These are phyloP conservation scores for Phyllotis vaccarum DNA, from an alignment of 2,797 vertebrate species.

Conservation along the genomic window DNA sequence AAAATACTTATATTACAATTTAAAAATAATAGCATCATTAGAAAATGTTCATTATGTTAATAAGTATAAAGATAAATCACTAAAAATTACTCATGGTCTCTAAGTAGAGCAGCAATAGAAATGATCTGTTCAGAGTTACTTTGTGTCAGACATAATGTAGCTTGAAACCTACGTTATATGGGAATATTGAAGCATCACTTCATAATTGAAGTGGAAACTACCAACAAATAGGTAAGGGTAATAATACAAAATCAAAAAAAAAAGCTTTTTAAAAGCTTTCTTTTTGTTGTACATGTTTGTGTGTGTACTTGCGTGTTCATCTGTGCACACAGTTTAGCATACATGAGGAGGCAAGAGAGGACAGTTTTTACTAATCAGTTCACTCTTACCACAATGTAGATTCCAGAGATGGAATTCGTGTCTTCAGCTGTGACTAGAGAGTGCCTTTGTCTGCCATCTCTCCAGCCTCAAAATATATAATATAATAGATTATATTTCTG, in stretches of 20 bases:
- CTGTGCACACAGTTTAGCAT: not conserved
- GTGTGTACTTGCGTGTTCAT: not conserved
- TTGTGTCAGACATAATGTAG: not conserved
- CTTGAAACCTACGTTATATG: not conserved
- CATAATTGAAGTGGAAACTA: not conserved
- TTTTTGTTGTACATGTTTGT: not conserved
- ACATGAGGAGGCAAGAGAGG: not conserved
- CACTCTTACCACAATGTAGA: not conserved
- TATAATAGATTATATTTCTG: not conserved
- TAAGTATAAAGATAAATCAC: not conserved
- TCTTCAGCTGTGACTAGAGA: no score
- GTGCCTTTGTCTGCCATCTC: no score
- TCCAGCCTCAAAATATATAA: not conserved
- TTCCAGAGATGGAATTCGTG: no score
- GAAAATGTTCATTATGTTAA: not conserved
- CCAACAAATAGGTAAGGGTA: not conserved
- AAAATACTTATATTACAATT: not conserved
- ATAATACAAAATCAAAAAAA: not conserved
- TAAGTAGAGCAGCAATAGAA: not conserved
- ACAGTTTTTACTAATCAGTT: no score
- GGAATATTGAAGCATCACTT: not conserved
- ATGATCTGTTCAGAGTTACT: not conserved
- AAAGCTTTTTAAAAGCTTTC: no score
- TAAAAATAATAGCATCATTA: not conserved
- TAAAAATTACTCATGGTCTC: not conserved